These are phyloP conservation scores for Planiliza haematocheilus DNA, from an alignment of 2,113 vertebrate species.

Conservation along the genomic window DNA sequence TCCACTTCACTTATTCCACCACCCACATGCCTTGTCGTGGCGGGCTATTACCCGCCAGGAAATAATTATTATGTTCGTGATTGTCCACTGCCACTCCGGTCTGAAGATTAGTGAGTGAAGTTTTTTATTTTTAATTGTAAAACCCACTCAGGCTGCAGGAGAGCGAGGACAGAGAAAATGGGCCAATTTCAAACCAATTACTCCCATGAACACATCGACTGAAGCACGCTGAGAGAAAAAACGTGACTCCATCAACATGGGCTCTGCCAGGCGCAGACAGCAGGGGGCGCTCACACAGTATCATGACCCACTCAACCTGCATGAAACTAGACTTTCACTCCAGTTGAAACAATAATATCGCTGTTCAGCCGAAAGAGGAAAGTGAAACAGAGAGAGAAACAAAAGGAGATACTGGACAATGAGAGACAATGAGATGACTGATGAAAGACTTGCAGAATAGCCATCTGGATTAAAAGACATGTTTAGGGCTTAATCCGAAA, in stretches of 20 bases:
- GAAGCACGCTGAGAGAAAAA: constrained; percentile 47
- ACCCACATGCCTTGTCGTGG: neutral
- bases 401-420: neutral
- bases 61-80: neutral
- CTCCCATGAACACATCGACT: constrained; percentile 26
- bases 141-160: constrained; percentile 23
- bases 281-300: constrained; percentile 39
- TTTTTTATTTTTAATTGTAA: neutral
- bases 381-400: neutral
- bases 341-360: too few species aligned
- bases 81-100: neutral
- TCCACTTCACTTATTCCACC: neutral
- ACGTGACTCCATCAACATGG: constrained; percentile 40
- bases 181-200: constrained; percentile 55
- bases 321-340: neutral
- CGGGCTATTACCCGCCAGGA: constrained; percentile 15
- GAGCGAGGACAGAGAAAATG: constrained; percentile 33
- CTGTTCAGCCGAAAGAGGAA: too few species aligned
- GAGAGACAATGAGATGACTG: neutral
- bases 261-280: constrained; percentile 18
- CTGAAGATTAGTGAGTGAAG: constrained; percentile 21
- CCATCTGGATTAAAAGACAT: constrained; percentile 8
- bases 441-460: neutral
- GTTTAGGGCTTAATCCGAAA: neutral
- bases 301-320: neutral